phyloP scores from a whole-genome alignment of 2,113 vertebrate genomes.

The Brevimyrus niger region DNA sequence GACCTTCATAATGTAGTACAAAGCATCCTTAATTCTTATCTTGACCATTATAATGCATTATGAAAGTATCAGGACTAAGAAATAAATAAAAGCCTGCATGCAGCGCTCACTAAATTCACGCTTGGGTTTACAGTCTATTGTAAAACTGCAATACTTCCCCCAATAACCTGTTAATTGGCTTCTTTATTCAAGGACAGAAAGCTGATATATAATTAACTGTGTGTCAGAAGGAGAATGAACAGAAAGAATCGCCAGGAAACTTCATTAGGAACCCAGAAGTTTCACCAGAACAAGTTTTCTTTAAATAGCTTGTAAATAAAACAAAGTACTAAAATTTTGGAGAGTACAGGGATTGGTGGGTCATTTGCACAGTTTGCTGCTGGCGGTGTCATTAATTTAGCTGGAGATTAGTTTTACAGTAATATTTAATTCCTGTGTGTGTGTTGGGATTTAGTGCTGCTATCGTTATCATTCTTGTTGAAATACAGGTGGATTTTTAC shows the following conservation, averaged over 20 bases:
- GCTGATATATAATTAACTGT: neutral
- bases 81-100: neutral
- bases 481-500: neutral
- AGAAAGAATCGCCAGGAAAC: neutral
- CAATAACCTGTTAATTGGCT: neutral
- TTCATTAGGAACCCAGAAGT: neutral
- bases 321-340: neutral
- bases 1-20: neutral
- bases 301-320: neutral
- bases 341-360: slow-evolving; percentile 22
- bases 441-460: neutral
- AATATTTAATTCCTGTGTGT: neutral
- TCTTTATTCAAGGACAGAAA: neutral
- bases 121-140: neutral
- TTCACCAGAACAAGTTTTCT: neutral
- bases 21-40: neutral
- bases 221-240: neutral
- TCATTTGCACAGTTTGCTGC: slow-evolving; percentile 27
- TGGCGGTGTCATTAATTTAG: slow-evolving; percentile 50
- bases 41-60: neutral
- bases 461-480: neutral
- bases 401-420: slow-evolving; percentile 25
- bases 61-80: neutral
- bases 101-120: neutral
- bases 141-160: neutral